Conservation (phyloP, 2,888 invertebrate genomes). For the Tetropium fuscum region DNA sequence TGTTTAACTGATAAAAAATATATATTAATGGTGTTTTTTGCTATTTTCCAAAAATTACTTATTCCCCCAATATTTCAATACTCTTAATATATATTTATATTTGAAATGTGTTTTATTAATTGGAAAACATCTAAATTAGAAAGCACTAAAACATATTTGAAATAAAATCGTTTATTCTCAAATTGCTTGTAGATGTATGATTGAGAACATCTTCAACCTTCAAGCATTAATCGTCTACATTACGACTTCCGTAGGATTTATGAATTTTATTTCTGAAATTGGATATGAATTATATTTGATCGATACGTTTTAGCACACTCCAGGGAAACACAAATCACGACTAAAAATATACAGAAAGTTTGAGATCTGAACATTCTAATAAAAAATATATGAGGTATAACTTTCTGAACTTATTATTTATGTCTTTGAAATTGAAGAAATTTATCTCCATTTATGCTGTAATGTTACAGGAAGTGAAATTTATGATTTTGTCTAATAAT, state of each 20-base stretch:
- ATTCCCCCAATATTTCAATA: too few relatives aligned
- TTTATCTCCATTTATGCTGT: slow-evolving; percentile 18
- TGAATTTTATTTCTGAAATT: slow-evolving; percentile 41
- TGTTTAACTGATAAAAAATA: too few relatives aligned
- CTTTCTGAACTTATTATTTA: slow-evolving; percentile 26
- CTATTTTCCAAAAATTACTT: too few relatives aligned
- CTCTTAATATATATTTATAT: too few relatives aligned
- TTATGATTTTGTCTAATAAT: not conserved
- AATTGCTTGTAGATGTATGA: too few relatives aligned
- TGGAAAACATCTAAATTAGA: too few relatives aligned
- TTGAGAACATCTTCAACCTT: too few relatives aligned
- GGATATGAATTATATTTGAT: slow-evolving; percentile 40
- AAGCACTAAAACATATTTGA: too few relatives aligned
- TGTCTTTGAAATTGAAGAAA: slow-evolving; percentile 18
- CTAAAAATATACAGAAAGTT: slow-evolving; percentile 46
- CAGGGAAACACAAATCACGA: slow-evolving; percentile 50
- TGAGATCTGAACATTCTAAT: slow-evolving; percentile 40
- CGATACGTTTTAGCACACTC: slow-evolving; percentile 46
- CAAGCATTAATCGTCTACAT: slow-evolving; percentile 2
- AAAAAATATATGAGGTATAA: slow-evolving; percentile 38
- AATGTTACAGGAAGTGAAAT: slow-evolving; percentile 1
- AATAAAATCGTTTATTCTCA: too few relatives aligned
- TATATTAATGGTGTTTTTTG: too few relatives aligned
- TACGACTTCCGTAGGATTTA: slow-evolving; percentile 27
- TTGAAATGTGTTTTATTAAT: too few relatives aligned